Percentiles rank a stretch among this genome's conserved stretches.
Conservation (phyloP, 2,888 invertebrate species). For the Limnephilus rhombicus region DNA sequence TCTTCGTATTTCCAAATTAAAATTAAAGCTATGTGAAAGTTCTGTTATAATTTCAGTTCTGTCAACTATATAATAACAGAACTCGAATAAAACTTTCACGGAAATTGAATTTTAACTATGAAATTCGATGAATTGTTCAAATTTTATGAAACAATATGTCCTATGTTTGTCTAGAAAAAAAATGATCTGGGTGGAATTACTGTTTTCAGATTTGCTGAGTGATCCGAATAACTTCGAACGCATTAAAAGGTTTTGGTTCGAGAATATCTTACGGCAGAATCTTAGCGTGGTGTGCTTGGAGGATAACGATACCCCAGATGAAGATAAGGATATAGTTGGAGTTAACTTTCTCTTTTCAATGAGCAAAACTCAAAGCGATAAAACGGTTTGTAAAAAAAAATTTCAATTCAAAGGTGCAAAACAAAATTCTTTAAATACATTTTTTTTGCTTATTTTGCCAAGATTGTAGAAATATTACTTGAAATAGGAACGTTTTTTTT, state of each 20-base stretch:
- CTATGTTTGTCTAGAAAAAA: neutral
- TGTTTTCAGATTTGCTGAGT: neutral
- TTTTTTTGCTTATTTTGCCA: no score
- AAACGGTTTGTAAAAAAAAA: neutral
- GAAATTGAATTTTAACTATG: no score
- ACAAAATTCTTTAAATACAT: no score
- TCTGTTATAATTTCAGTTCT: no score
- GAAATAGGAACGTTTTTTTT: no score
- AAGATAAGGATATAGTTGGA: constrained; percentile 53
- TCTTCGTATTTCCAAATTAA: no score
- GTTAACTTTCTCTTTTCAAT: constrained; percentile 46
- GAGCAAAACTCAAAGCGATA: neutral
- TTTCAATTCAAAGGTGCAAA: neutral
- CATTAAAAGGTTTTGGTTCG: constrained; percentile 50
- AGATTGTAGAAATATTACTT: no score
- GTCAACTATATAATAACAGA: no score
- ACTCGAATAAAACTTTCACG: no score
- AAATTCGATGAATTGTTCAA: no score
- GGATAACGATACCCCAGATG: constrained; percentile 28
- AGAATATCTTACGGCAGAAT: constrained; percentile 52
- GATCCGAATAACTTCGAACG: neutral
- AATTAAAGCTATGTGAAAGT: no score
- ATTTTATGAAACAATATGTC: no score
- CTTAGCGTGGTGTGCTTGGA: constrained; percentile 59
- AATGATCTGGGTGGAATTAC: neutral